Conservation (phyloP, 1,140 invertebrate species). For the Pogonognathellus flavescens region DNA sequence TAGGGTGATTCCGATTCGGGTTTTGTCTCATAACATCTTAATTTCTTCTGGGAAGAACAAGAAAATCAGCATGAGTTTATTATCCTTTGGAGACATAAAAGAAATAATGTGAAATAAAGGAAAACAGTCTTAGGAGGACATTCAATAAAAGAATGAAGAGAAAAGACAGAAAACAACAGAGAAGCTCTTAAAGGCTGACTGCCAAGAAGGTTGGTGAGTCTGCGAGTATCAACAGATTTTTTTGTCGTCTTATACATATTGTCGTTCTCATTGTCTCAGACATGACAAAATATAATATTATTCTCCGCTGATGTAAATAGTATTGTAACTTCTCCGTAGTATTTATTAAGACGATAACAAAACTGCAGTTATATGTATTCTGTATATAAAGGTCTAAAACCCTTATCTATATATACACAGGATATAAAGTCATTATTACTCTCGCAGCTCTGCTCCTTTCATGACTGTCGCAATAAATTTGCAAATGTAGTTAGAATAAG, state of each 20-base stretch:
- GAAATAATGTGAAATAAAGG: not conserved
- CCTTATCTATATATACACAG: not conserved
- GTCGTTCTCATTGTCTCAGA: not conserved
- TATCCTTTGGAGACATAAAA: conserved; percentile 6
- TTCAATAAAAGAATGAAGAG: not conserved
- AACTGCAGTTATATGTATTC: too few species aligned
- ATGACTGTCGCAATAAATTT: not conserved
- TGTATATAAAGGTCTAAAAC: not conserved
- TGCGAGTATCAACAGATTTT: conserved; percentile 21
- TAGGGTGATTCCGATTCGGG: conserved; percentile 13
- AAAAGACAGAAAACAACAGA: not conserved
- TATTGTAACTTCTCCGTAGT: not conserved
- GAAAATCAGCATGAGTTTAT: conserved; percentile 26
- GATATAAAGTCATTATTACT: not conserved
- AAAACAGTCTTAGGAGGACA: not conserved
- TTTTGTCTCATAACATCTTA: conserved; percentile 33
- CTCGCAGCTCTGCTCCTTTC: not conserved
- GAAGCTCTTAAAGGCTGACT: not conserved
- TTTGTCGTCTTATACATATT: not conserved
- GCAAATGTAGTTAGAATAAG: conserved; percentile 23
- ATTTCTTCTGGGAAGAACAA: conserved; percentile 1
- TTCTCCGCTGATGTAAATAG: not conserved
- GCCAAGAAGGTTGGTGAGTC: not conserved
- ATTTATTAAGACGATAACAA: too few species aligned
- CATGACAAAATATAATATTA: conserved; percentile 15